phyloP scores from a whole-genome alignment of 2,113 vertebrate genomes.

The Malurus cyaneus region DNA sequence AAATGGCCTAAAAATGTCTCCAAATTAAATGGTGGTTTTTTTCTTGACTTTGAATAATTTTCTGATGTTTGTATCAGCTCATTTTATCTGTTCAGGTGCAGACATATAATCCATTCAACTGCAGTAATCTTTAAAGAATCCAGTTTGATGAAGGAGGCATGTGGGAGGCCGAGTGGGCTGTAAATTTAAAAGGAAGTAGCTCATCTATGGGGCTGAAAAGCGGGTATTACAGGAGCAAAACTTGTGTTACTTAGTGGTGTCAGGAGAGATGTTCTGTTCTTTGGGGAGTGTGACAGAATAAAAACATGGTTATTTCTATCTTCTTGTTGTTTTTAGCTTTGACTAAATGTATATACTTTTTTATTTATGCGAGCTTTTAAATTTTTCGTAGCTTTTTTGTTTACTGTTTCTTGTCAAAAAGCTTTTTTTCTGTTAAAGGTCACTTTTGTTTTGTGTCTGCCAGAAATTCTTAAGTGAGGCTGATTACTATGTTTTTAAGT shows the following conservation, averaged over 20 bases:
- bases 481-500: neutral
- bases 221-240: neutral
- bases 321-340: neutral
- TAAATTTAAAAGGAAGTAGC: neutral
- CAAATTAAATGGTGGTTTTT: neutral
- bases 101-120: neutral
- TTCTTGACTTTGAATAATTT: neutral
- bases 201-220: neutral
- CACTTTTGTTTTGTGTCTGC: neutral
- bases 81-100: neutral
- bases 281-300: neutral
- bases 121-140: neutral
- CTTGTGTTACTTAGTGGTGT: neutral
- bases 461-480: neutral
- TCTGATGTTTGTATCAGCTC: neutral
- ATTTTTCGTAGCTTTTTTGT: neutral
- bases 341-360: neutral
- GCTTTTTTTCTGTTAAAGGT: neutral
- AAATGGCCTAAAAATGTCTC: neutral
- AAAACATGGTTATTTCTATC: neutral
- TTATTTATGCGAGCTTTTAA: neutral
- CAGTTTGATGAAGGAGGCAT: neutral
- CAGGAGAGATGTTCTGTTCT: neutral
- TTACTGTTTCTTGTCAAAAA: neutral
- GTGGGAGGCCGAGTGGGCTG: neutral